These are phyloP conservation scores for Lutjanus campechanus DNA, from an alignment of 2,797 vertebrate species.

Conservation along the genomic window DNA sequence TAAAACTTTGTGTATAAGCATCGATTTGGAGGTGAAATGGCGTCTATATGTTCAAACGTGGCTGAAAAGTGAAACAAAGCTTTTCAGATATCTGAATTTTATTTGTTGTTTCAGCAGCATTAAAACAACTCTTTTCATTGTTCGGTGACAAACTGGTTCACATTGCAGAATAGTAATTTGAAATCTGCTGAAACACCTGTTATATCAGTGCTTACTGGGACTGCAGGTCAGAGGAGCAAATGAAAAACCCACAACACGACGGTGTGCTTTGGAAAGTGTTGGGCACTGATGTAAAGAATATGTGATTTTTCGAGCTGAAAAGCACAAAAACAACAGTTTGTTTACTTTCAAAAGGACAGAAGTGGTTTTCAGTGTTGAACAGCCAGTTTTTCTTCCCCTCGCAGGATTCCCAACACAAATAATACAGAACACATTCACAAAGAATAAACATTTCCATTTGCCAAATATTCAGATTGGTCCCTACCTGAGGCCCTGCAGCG, in stretches of 20 bases:
- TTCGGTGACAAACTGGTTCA: background rate
- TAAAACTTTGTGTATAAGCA: too few species aligned
- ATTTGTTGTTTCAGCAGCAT: background rate
- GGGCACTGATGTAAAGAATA: background rate
- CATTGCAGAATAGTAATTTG: background rate
- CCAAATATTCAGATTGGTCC: background rate
- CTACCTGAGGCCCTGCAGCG: conserved; percentile 3
- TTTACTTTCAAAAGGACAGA: conserved; percentile 15
- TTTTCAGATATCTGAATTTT: background rate
- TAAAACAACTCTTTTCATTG: background rate
- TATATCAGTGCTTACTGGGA: background rate
- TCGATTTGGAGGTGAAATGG: too few species aligned
- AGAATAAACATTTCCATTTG: background rate
- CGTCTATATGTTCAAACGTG: too few species aligned
- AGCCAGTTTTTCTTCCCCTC: background rate
- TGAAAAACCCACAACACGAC: background rate
- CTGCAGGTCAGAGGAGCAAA: background rate
- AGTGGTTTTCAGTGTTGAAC: background rate
- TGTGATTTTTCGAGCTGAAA: background rate
- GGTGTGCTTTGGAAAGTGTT: conserved; percentile 4
- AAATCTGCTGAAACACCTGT: conserved; percentile 1
- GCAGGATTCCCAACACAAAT: conserved; percentile 7
- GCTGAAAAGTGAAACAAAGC: too few species aligned
- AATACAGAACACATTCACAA: background rate
- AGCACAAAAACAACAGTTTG: background rate